Percentiles rank a stretch among this genome's conserved stretches.
Conservation (phyloP, 2,797 vertebrate genomes). For the Prionace glauca region DNA sequence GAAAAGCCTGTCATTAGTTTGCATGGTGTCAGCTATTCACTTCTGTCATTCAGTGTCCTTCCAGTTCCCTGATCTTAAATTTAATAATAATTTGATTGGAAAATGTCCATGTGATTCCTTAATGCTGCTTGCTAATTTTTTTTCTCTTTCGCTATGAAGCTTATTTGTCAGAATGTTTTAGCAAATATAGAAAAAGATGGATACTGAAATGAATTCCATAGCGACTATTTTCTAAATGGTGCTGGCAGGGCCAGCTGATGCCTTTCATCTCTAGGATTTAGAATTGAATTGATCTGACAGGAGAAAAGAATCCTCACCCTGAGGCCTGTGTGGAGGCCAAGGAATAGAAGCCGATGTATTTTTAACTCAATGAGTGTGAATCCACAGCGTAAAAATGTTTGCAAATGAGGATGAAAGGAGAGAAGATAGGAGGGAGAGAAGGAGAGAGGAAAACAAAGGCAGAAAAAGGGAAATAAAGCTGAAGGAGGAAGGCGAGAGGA, state of each 20-base stretch:
- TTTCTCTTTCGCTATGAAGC: background rate
- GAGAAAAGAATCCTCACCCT: background rate
- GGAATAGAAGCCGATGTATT: background rate
- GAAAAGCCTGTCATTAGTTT: no score
- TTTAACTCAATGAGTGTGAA: background rate
- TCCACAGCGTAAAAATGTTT: background rate
- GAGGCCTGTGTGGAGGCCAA: background rate
- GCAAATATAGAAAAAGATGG: background rate
- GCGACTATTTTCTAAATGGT: background rate
- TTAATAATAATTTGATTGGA: background rate
- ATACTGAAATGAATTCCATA: background rate
- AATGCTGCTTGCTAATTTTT: background rate
- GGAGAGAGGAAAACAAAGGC: background rate
- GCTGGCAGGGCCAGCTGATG: background rate
- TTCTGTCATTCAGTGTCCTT: background rate
- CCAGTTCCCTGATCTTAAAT: background rate
- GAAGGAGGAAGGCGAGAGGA: background rate
- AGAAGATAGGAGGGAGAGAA: background rate
- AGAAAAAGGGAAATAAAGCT: no score
- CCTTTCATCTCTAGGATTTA: background rate
- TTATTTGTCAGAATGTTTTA: background rate
- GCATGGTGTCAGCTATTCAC: background rate
- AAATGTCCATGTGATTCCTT: background rate
- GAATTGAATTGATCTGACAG: background rate
- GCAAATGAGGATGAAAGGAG: background rate